phyloP scores from a whole-genome alignment of 2,113 vertebrate species.

The Cisticola juncidis region DNA sequence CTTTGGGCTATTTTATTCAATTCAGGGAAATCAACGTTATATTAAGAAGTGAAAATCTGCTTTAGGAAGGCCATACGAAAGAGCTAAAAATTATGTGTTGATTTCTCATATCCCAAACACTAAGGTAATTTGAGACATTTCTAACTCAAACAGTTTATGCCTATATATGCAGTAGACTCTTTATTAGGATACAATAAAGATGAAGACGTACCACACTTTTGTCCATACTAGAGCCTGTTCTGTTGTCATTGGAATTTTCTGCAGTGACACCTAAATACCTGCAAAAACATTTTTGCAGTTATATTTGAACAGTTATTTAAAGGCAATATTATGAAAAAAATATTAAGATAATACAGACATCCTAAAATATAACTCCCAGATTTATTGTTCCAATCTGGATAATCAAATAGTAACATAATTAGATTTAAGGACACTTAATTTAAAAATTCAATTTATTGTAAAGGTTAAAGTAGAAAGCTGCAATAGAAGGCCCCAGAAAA shows the following conservation, averaged over 20 bases:
- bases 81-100: not conserved
- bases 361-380: not conserved
- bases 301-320: not conserved
- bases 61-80: not conserved
- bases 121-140: not conserved
- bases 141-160: not conserved
- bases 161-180: not conserved
- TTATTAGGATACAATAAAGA: not conserved
- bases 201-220: constrained; percentile 88
- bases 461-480: not conserved
- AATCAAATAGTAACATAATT: not conserved
- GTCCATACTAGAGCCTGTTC: constrained; percentile 84
- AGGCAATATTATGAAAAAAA: not conserved
- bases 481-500: not conserved
- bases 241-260: constrained; percentile 88
- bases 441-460: not conserved
- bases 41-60: not conserved
- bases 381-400: not conserved
- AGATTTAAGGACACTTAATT: not conserved
- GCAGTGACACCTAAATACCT: constrained; percentile 76
- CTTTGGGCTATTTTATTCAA: not conserved
- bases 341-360: not conserved
- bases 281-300: not conserved
- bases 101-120: not conserved
- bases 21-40: not conserved